Percentiles rank a stretch among this genome's conserved stretches.
Conservation (phyloP, 2,113 vertebrate genomes). For the Passer domesticus region DNA sequence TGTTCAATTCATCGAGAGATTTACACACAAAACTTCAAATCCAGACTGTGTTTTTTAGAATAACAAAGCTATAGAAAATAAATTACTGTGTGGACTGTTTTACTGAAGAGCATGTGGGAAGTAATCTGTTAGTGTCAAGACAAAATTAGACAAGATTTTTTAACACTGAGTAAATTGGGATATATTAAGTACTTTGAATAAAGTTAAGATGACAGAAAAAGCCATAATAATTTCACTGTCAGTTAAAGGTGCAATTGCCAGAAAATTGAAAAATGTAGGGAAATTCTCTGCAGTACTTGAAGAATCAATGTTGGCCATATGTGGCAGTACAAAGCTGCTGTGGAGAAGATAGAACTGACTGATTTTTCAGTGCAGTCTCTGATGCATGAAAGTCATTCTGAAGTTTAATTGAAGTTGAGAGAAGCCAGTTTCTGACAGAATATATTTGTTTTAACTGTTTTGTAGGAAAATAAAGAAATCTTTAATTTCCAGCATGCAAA, state of each 20-base stretch:
- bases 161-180: background rate
- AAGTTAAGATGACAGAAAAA: conserved; percentile 45
- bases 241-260: conserved; percentile 57
- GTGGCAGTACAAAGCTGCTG: background rate
- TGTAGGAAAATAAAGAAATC: conserved; percentile 39
- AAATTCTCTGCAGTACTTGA: conserved; percentile 18
- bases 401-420: conserved; percentile 55
- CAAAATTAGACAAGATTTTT: conserved; percentile 12
- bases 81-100: background rate
- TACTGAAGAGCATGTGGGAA: background rate
- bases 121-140: conserved; percentile 22
- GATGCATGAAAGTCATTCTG: conserved; percentile 38
- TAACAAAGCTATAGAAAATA: background rate
- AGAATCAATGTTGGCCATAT: background rate
- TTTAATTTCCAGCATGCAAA: conserved; percentile 34
- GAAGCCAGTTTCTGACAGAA: conserved; percentile 16
- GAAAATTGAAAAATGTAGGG: conserved; percentile 31
- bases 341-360: background rate
- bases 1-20: background rate
- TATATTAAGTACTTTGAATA: conserved; percentile 21
- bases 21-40: background rate
- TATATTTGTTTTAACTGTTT: conserved; percentile 41
- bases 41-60: background rate
- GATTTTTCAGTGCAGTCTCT: conserved; percentile 1
- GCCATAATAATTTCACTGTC: conserved; percentile 30